phyloP scores from a whole-genome alignment of 2,888 invertebrate genomes.

The Agonopterix arenella region DNA sequence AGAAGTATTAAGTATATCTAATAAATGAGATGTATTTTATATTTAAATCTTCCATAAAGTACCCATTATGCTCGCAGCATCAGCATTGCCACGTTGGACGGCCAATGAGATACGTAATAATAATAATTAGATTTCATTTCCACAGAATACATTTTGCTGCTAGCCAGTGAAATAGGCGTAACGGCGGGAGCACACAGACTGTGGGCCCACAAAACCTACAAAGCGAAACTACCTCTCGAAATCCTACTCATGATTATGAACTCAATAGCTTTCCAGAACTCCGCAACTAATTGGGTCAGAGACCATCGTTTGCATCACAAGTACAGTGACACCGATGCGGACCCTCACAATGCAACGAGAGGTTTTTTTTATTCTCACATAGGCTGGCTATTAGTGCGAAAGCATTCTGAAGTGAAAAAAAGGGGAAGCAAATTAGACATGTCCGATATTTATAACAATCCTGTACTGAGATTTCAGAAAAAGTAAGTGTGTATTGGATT shows the following conservation, averaged over 20 bases:
- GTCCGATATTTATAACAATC: slow-evolving; percentile 81
- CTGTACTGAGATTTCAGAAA: slow-evolving; percentile 81
- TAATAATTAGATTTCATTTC: background rate
- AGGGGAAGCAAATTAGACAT: slow-evolving; percentile 83
- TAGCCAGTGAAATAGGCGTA: slow-evolving; percentile 13
- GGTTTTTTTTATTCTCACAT: slow-evolving; percentile 90
- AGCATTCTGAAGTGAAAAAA: slow-evolving; percentile 82
- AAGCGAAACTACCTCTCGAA: slow-evolving; percentile 17
- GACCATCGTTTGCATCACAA: slow-evolving; percentile 82
- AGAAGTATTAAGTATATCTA: too few relatives aligned
- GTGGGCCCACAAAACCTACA: slow-evolving; percentile 18
- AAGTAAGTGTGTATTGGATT: slow-evolving; percentile 49
- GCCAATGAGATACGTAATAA: too few relatives aligned
- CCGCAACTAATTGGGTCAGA: slow-evolving; percentile 73
- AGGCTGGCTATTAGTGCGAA: slow-evolving; percentile 85
- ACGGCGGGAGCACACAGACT: slow-evolving; percentile 18
- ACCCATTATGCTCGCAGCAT: too few relatives aligned
- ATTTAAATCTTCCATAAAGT: too few relatives aligned
- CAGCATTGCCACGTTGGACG: too few relatives aligned
- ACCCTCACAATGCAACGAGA: slow-evolving; percentile 84
- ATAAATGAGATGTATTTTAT: too few relatives aligned
- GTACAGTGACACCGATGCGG: slow-evolving; percentile 85
- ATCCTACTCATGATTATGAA: slow-evolving; percentile 18
- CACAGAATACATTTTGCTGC: slow-evolving; percentile 13
- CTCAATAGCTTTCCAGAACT: slow-evolving; percentile 44